Evolutionary conservation across 2,888 invertebrate genomes (phyloP).

Genomic region (Clusia tigrina): DNA sequence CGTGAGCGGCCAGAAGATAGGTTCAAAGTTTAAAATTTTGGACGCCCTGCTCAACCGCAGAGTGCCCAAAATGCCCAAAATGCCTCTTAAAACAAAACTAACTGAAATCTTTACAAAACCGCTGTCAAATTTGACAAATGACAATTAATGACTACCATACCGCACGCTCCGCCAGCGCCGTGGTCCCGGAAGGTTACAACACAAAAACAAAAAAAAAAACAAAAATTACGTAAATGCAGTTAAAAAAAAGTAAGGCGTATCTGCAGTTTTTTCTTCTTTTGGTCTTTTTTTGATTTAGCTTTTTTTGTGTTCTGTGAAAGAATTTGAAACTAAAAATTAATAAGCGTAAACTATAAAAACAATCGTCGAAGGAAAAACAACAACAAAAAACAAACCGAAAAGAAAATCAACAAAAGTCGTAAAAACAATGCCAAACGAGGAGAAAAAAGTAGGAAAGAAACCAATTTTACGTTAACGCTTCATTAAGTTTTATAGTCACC

Average conservation of each 20-base stretch:
- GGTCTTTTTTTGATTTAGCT: too few relatives aligned
- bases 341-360: neutral
- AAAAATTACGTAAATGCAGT: neutral
- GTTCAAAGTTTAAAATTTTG: too few relatives aligned
- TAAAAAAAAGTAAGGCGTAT: neutral
- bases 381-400: neutral
- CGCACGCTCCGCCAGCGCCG: neutral
- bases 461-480: conserved; percentile 17
- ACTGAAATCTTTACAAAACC: too few relatives aligned
- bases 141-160: conserved; percentile 24
- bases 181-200: too few relatives aligned
- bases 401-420: neutral
- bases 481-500: conserved; percentile 23
- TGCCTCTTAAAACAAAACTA: neutral
- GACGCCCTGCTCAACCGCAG: too few relatives aligned
- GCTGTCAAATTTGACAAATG: conserved; percentile 28
- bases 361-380: too few relatives aligned
- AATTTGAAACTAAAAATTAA: too few relatives aligned
- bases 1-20: neutral
- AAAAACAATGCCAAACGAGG: conserved; percentile 7
- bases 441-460: too few relatives aligned
- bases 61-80: too few relatives aligned
- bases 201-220: neutral
- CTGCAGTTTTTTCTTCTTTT: neutral
- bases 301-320: too few relatives aligned